Base-by-base conservation (phyloP, 2,797 vertebrate species). In the Paedocypris micromegethes region DNA sequence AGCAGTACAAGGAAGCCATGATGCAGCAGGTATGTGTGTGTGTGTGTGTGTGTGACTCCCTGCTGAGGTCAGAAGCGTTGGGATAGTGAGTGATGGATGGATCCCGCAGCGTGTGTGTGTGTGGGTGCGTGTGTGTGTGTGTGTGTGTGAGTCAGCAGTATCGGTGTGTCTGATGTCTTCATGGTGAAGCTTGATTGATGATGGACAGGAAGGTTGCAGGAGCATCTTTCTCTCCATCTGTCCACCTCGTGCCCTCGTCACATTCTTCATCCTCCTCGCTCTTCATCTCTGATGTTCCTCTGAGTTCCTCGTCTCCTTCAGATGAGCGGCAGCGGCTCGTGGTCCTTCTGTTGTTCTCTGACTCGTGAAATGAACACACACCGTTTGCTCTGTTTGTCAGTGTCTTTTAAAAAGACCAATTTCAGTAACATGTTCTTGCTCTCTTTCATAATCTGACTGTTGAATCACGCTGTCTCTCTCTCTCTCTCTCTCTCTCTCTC, bases 1-100 rank as follows among this genome's bases (percentile, higher is more conserved):
- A 90, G 71, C 89, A 90, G 84, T 91, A 87, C 81, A 91, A 85
- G 74, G 92, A 93, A 51, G 85, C 66, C 2, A 84, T 81, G 79
- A 84, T 88, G 79, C 85, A 79, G 54, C 89, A 81, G 91, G 92
- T 91, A 46, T 57, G 81, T 53, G 53, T 66, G 6, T 45, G 44
- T 64, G 41, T 68, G 55, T 59, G 55, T 44, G 44, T 63, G 62
- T 60, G 58, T 61, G 48, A 62, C 40, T 72, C 44, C 41, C 58
- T 63, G 6, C 41, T 53, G 9, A 52, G 42, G 54, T 64, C 47
- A 70, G 7, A 47, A 72, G 43, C 2, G 45, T 38, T 41, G 42
- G 55, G 37, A 64, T 44, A 62, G 54, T 63, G 39, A 44, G 62
- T 78, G 78, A 70, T 75, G 48, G 66, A 75, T 72, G 49, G 53